Percentiles rank a stretch among this genome's conserved stretches.
Conservation (phyloP, 1,140 invertebrate species). For the Geopemphigus sp. region DNA sequence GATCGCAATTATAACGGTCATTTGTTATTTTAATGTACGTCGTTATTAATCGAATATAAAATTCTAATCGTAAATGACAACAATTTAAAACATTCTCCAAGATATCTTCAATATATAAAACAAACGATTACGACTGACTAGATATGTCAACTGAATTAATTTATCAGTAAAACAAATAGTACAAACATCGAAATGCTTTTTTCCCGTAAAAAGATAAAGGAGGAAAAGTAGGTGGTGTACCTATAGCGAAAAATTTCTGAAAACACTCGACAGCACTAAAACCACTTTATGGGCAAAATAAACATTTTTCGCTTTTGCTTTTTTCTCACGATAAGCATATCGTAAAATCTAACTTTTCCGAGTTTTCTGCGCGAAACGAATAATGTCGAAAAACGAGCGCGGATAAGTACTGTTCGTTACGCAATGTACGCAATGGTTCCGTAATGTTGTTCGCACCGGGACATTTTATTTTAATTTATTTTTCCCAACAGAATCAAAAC, state of each 20-base stretch:
- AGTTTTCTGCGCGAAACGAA: conserved; percentile 8
- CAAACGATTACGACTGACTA: neutral
- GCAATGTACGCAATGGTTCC: neutral
- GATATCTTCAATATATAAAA: neutral
- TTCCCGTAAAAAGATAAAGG: neutral
- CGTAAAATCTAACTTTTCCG: conserved; percentile 2
- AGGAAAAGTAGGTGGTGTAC: neutral
- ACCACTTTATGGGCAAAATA: conserved; percentile 28
- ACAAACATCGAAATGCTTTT: conserved; percentile 15
- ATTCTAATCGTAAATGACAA: too few relatives aligned
- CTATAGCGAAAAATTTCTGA: neutral
- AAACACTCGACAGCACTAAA: conserved; percentile 20
- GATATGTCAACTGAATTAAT: neutral
- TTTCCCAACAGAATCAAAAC: conserved; percentile 2
- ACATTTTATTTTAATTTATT: conserved; percentile 34
- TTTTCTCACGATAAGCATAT: conserved; percentile 10
- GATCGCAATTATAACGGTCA: too few relatives aligned
- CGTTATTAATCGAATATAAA: neutral
- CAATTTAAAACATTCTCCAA: neutral
- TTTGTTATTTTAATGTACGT: neutral
- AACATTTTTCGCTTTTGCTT: conserved; percentile 20
- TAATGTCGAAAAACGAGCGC: neutral
- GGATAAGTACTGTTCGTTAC: conserved; percentile 8
- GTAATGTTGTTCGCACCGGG: neutral
- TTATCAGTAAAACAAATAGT: neutral